Percentiles rank a stretch among this genome's conserved stretches.
phyloP scores from a whole-genome alignment of 1,140 invertebrate species.

The Platyscapa corneri region DNA sequence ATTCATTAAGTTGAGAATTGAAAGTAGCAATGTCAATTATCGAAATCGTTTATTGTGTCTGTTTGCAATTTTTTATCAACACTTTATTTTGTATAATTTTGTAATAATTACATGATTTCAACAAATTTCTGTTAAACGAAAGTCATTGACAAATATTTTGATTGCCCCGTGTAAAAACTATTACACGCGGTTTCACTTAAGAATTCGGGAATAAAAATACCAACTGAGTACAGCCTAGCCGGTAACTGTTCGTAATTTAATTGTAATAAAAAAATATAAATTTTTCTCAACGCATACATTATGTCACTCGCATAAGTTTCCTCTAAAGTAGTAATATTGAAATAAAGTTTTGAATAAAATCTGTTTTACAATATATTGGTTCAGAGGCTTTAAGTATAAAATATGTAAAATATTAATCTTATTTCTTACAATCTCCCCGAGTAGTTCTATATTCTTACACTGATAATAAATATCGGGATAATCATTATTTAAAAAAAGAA shows the following conservation, averaged over 20 bases:
- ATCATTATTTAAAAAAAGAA: not conserved
- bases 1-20: not conserved
- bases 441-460: not conserved
- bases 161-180: not conserved
- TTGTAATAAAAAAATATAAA: slow-evolving; percentile 6
- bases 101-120: too few species aligned
- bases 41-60: not conserved
- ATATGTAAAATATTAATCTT: slow-evolving; percentile 26
- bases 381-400: slow-evolving; percentile 19
- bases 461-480: slow-evolving; percentile 31
- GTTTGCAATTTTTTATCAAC: not conserved
- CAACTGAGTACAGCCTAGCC: too few species aligned
- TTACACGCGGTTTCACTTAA: not conserved
- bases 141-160: not conserved
- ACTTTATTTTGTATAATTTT: not conserved
- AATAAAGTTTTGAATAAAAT: slow-evolving; percentile 19
- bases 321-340: not conserved
- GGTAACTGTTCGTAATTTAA: not conserved
- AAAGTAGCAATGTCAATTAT: not conserved
- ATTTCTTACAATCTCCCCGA: not conserved
- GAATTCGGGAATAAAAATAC: not conserved
- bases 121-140: not conserved
- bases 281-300: slow-evolving; percentile 5
- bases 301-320: not conserved
- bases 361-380: not conserved